Conservation (phyloP, 2,888 invertebrate species). For the Danaus chrysippus region DNA sequence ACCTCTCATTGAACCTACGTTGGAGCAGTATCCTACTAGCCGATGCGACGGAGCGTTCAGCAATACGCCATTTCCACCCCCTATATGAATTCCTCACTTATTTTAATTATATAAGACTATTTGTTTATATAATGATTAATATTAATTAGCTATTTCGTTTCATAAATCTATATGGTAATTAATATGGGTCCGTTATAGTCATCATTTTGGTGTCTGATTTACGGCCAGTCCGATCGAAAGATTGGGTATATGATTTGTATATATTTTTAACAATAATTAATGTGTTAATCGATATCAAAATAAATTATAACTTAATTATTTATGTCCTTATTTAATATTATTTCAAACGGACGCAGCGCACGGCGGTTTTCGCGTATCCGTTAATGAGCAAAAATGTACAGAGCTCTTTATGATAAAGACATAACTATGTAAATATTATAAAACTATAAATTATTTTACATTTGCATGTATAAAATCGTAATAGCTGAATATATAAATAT, state of each 20-base stretch:
- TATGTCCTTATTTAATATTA: slow-evolving; percentile 30
- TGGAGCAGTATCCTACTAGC: slow-evolving; percentile 29
- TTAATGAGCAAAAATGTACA: slow-evolving; percentile 28
- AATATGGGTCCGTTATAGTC: slow-evolving; percentile 4
- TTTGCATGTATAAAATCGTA: slow-evolving; percentile 21
- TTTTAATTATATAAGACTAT: slow-evolving; percentile 8
- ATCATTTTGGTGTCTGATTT: not conserved
- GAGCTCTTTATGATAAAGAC: slow-evolving; percentile 17
- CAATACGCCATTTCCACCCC: slow-evolving; percentile 10
- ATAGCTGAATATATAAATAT: slow-evolving; percentile 15
- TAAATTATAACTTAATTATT: slow-evolving; percentile 35
- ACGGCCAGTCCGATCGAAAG: slow-evolving; percentile 15
- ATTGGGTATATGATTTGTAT: not conserved
- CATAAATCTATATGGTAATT: slow-evolving; percentile 4
- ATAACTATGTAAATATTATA: slow-evolving; percentile 19
- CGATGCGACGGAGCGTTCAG: slow-evolving; percentile 5
- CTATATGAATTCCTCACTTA: slow-evolving; percentile 15
- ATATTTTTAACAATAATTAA: slow-evolving; percentile 25
- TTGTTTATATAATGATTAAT: slow-evolving; percentile 17
- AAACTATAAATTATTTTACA: slow-evolving; percentile 25
- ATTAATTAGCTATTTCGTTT: slow-evolving; percentile 6
- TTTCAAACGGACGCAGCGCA: slow-evolving; percentile 18
- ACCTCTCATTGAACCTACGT: slow-evolving; percentile 35
- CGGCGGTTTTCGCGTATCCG: slow-evolving; percentile 16
- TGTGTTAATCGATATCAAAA: slow-evolving; percentile 30